phyloP scores from a whole-genome alignment of 2,113 vertebrate genomes.

The Acrocephalus kingi region DNA sequence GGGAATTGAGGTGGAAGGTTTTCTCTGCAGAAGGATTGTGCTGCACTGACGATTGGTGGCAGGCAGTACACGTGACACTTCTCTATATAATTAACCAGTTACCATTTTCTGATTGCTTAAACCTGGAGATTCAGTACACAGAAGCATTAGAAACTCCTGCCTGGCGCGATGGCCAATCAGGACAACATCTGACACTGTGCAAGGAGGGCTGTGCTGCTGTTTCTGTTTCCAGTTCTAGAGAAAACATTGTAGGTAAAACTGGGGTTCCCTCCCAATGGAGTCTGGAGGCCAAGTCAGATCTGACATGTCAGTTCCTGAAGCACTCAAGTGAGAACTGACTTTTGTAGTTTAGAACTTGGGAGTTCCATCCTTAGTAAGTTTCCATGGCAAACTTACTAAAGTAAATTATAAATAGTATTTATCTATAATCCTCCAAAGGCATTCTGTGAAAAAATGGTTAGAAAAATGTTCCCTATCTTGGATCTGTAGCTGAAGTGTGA shows the following conservation, averaged over 20 bases:
- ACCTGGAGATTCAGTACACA: neutral
- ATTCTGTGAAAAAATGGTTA: neutral
- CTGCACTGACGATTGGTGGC: neutral
- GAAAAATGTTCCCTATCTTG: neutral
- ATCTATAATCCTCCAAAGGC: neutral
- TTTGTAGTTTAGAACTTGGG: neutral
- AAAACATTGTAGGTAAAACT: neutral
- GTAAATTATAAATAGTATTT: neutral
- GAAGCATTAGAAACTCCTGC: neutral
- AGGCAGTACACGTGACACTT: neutral
- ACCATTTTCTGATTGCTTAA: neutral
- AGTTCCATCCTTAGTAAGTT: neutral
- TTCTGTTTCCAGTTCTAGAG: neutral
- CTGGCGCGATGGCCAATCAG: neutral
- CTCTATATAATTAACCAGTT: neutral
- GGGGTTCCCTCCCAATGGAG: neutral
- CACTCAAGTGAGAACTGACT: neutral
- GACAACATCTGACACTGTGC: rapidly evolving
- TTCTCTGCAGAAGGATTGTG: neutral
- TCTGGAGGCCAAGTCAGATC: neutral
- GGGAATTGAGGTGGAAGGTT: neutral
- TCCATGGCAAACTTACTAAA: neutral
- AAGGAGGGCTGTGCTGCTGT: rapidly evolving
- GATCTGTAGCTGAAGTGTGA: neutral
- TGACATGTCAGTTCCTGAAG: neutral